Percentiles rank a stretch among this genome's conserved stretches.
These are phyloP conservation scores for Melanotaenia boesemani DNA, from an alignment of 2,797 vertebrate genomes.

Conservation along the genomic window DNA sequence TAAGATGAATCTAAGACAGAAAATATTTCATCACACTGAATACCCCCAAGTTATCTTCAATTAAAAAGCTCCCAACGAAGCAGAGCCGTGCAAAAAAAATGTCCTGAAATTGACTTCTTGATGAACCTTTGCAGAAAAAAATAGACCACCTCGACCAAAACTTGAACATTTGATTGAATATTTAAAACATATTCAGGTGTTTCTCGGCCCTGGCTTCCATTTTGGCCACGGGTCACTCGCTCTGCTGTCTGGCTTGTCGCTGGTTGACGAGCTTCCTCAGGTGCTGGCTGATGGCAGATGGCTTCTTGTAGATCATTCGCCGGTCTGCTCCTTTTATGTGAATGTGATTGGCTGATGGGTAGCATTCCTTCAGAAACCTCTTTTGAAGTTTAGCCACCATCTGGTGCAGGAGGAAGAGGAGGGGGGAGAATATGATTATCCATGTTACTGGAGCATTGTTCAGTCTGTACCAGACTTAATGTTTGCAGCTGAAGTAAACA, in stretches of 20 bases:
- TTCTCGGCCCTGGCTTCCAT: slow-evolving; percentile 33
- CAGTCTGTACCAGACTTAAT: slow-evolving; percentile 16
- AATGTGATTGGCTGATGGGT: slow-evolving; percentile 83
- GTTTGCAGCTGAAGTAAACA: slow-evolving; percentile 24
- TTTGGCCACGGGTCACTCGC: slow-evolving; percentile 71
- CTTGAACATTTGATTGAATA: slow-evolving; percentile 52
- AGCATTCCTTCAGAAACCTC: slow-evolving; percentile 82
- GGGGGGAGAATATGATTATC: slow-evolving; percentile 49
- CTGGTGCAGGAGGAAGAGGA: slow-evolving; percentile 68
- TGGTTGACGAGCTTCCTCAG: slow-evolving; percentile 83
- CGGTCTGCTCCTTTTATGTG: slow-evolving; percentile 83
- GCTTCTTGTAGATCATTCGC: slow-evolving; percentile 86
- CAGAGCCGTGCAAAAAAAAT: slow-evolving; percentile 36
- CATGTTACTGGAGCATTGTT: slow-evolving; percentile 43
- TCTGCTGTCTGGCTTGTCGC: slow-evolving; percentile 80
- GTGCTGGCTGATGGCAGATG: slow-evolving; percentile 84
- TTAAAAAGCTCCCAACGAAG: slow-evolving; percentile 53
- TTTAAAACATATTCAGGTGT: slow-evolving; percentile 52
- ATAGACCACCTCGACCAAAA: slow-evolving; percentile 46
- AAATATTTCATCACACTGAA: slow-evolving; percentile 63
- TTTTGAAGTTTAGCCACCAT: slow-evolving; percentile 85
- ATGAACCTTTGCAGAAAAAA: slow-evolving; percentile 49
- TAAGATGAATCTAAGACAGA: slow-evolving; percentile 65
- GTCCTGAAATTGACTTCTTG: slow-evolving; percentile 42
- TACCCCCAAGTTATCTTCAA: slow-evolving; percentile 61